Base-by-base conservation (phyloP, 2,113 vertebrate genomes). In the Pteruthius melanotis region DNA sequence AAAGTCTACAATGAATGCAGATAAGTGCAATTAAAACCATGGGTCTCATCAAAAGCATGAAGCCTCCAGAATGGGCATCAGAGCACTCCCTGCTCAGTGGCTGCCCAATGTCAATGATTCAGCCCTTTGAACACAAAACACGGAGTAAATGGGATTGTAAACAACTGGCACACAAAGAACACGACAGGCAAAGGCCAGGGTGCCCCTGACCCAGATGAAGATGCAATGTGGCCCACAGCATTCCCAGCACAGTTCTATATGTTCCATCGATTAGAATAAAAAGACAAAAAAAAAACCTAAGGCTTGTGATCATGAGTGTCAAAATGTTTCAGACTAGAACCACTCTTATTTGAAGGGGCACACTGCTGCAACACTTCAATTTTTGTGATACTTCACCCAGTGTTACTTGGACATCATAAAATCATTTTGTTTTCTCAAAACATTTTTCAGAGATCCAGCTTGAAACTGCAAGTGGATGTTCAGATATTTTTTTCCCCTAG, bases 401-500 rank as follows among this genome's bases (percentile, higher is more conserved):
- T 60, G 47, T 88, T 87, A 45, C 37, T 86, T 65, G 44, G 56
- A 26, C n/a, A 30, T 89, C 28, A 90, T 49, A 45, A 53, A 94
- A 93, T 77, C 4, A 82, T 61, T 96, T 87, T 65, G 40, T 79
- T 90, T 53, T 87, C 56, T 77, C 59, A 56, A 92, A 86, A 42
- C 70, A 66, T 69, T 83, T 93, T 93, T 89, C 85, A 61, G 90
- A 92, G 39, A 71, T 65, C 35, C 90, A 94, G 54, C 33, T 33
- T 87, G 64, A 97, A 94, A 66, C n/a, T 53, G 45, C 44, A 63
- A 93, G 66, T 78, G 40, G 35, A 60, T 47, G 53, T 93, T 88
- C 60, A 50, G 39, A 31, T 82, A 28, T 56, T 80, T 87, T 87
- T 83, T 92, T 14, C 53, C 64, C 61, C 59, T 69, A 77, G 89